phyloP scores from a whole-genome alignment of 2,888 invertebrate species.

The Nomada hirtipes region DNA sequence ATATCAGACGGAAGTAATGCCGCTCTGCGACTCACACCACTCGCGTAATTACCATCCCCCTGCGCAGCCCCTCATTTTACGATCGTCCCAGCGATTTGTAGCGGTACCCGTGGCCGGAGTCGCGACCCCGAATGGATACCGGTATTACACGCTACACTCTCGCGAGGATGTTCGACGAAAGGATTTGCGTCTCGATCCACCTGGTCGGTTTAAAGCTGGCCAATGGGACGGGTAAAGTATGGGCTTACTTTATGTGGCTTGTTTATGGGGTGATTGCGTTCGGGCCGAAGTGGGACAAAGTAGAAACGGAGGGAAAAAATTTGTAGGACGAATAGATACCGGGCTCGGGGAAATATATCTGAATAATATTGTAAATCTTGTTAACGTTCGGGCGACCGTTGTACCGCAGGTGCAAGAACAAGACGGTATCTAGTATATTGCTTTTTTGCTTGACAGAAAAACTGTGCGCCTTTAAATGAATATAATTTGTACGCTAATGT shows the following conservation, averaged over 20 bases:
- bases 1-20: conserved; percentile 59
- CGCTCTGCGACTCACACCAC: conserved; percentile 17
- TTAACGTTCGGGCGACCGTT: too few species aligned
- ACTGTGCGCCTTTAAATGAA: too few species aligned
- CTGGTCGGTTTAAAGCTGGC: not conserved
- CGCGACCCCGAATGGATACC: conserved; percentile 2
- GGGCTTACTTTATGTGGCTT: not conserved
- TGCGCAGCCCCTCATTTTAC: conserved; percentile 1
- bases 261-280: not conserved
- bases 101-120: conserved; percentile 18
- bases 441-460: too few species aligned
- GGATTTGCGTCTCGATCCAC: not conserved
- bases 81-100: conserved; percentile 29
- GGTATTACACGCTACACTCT: conserved; percentile 2
- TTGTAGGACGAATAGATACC: not conserved
- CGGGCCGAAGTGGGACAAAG: not conserved
- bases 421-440: too few species aligned
- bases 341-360: too few species aligned
- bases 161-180: conserved; percentile 1
- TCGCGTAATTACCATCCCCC: conserved; percentile 50
- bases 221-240: not conserved
- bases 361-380: too few species aligned
- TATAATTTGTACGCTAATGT: too few species aligned
- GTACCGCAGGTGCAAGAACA: too few species aligned
- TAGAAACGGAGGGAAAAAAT: not conserved